A percentile compares a stretch with the other conserved stretches of the same genome.
Conservation (phyloP, 2,797 vertebrate genomes). For the Anguilla obscura region DNA sequence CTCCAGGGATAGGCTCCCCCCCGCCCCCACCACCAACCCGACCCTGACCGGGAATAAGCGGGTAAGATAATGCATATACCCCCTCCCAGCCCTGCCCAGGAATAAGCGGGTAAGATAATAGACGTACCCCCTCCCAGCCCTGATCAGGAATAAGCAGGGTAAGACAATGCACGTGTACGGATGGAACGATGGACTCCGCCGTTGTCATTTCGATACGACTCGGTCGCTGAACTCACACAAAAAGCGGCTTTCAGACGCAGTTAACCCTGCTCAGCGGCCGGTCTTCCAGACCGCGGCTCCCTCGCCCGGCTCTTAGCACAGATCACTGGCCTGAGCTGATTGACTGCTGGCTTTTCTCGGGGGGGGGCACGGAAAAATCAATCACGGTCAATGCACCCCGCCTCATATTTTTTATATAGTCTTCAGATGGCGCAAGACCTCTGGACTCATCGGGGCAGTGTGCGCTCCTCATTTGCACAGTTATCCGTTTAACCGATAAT, state of each 20-base stretch:
- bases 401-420: not conserved
- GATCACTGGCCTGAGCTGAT: not conserved
- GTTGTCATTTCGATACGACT: not conserved
- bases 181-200: not conserved
- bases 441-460: not conserved
- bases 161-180: not conserved
- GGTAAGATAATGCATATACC: too few relatives aligned
- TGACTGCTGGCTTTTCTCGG: not conserved
- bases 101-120: too few relatives aligned
- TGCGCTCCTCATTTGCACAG: not conserved
- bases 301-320: not conserved
- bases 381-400: conserved; percentile 14
- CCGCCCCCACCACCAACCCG: too few relatives aligned
- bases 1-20: too few relatives aligned
- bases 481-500: not conserved
- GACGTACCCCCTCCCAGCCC: too few relatives aligned
- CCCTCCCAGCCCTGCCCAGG: too few relatives aligned
- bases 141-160: too few relatives aligned
- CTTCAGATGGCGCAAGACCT: conserved; percentile 18
- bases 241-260: not conserved
- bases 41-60: too few relatives aligned
- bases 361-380: not conserved
- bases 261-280: not conserved
- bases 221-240: not conserved
- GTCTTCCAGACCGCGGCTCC: not conserved